Percentiles rank a stretch among this genome's conserved stretches.
Conservation (phyloP, 2,113 vertebrate genomes). For the Hypanus sabinus region DNA sequence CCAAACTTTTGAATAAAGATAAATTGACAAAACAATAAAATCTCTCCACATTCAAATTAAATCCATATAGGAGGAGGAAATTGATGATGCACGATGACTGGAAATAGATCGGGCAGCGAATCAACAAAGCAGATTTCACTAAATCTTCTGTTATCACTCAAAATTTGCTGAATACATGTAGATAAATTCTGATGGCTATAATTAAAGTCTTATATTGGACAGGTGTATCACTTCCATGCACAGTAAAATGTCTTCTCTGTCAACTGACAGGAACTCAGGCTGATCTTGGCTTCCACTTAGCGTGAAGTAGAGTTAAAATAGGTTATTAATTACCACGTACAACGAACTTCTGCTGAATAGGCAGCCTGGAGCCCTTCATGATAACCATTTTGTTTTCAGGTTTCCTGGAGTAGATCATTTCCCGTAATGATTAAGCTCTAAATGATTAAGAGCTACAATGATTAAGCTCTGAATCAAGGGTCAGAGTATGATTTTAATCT, state of each 20-base stretch:
- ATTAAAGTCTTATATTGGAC: background rate
- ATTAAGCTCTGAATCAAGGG: background rate
- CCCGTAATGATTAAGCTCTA: background rate
- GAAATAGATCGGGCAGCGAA: background rate
- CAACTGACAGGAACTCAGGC: background rate
- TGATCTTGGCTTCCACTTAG: background rate
- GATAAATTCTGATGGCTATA: background rate
- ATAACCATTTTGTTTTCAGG: background rate
- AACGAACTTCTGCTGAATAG: background rate
- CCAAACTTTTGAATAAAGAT: background rate
- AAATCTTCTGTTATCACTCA: background rate
- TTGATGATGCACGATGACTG: background rate
- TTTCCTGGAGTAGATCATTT: background rate
- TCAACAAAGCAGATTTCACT: background rate
- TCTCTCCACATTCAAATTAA: background rate
- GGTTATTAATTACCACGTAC: background rate
- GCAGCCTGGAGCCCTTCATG: background rate
- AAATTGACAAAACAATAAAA: background rate
- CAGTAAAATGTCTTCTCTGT: background rate
- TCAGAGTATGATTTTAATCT: conserved; percentile 3
- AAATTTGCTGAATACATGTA: background rate
- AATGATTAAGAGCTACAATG: background rate
- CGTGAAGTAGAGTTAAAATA: background rate
- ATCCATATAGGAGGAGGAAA: background rate
- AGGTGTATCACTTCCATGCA: background rate